These are phyloP conservation scores for Amphipoea oculea DNA, from an alignment of 2,888 invertebrate species.

Conservation along the genomic window DNA sequence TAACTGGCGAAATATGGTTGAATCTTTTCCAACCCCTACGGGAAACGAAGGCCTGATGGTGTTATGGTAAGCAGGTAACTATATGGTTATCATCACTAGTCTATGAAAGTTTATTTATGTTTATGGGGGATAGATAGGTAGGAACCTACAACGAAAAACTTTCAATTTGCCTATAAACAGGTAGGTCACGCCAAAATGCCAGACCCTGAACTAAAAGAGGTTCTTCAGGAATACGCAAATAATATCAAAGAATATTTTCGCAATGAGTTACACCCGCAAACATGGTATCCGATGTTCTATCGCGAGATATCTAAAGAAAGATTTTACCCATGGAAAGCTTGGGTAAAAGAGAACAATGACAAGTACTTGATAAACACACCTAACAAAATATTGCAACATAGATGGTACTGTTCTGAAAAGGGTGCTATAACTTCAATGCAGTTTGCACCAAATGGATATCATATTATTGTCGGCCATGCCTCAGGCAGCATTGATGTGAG, in stretches of 20 bases:
- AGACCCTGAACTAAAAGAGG: conserved; percentile 59
- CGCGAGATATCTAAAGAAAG: conserved; percentile 62
- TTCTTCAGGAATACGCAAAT: conserved; percentile 72
- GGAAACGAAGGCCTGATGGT: neutral
- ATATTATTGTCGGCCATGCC: conserved; percentile 86
- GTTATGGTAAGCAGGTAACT: neutral
- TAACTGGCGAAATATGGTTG: too few relatives aligned
- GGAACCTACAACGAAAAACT: neutral
- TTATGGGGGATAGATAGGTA: neutral
- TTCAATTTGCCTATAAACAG: conserved; percentile 42
- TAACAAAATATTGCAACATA: conserved; percentile 77
- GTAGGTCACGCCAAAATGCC: conserved; percentile 60
- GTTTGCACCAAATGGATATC: conserved; percentile 83
- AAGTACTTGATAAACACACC: conserved; percentile 76
- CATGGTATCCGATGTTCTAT: conserved; percentile 83
- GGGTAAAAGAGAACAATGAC: conserved; percentile 77
- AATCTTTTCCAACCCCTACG: neutral
- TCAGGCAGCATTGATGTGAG: conserved; percentile 88
- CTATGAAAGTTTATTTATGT: neutral
- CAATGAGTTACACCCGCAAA: conserved; percentile 72
- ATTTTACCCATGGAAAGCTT: conserved; percentile 58
- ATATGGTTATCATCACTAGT: neutral
- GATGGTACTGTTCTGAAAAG: conserved; percentile 80
- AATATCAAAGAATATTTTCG: conserved; percentile 72
- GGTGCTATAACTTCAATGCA: conserved; percentile 81